Percentiles rank a stretch among this genome's conserved stretches.
Conservation (phyloP, 2,113 vertebrate genomes). For the Scartelaos histophorus region DNA sequence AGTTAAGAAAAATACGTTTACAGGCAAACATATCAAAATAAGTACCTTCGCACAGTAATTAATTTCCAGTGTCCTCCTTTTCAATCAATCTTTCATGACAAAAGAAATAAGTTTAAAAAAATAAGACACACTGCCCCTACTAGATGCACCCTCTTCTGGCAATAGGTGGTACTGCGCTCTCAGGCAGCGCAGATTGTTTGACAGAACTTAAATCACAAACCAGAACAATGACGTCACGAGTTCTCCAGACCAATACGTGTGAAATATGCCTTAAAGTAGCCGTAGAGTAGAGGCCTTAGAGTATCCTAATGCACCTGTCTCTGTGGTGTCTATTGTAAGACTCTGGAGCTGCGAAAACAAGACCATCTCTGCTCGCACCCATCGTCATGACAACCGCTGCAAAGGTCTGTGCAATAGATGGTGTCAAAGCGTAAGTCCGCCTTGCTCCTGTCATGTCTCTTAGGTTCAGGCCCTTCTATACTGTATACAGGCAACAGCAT, state of each 20-base stretch:
- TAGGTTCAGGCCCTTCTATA: slow-evolving; percentile 17
- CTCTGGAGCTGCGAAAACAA: slow-evolving; percentile 25
- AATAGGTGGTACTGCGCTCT: no score
- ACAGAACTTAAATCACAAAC: background rate
- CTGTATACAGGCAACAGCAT: background rate
- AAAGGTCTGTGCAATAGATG: slow-evolving; percentile 40
- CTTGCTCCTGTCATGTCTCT: slow-evolving; percentile 37
- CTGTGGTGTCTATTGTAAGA: slow-evolving; percentile 36
- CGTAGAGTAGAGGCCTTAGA: background rate
- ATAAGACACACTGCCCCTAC: no score
- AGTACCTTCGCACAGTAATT: no score
- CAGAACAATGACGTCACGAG: no score
- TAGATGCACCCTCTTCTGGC: no score
- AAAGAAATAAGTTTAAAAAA: no score
- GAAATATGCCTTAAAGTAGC: no score
- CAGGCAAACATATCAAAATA: no score
- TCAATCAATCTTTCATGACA: no score
- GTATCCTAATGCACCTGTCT: slow-evolving; percentile 10
- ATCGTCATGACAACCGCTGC: slow-evolving; percentile 45
- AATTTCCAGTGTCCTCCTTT: no score
- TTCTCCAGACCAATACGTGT: no score
- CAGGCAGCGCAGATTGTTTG: background rate
- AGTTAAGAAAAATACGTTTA: no score
- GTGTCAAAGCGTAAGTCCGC: slow-evolving; percentile 13
- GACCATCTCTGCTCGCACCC: slow-evolving; percentile 29